Conservation (phyloP, 64 coral and sea anemone species). For the Montipora efflorescens region DNA sequence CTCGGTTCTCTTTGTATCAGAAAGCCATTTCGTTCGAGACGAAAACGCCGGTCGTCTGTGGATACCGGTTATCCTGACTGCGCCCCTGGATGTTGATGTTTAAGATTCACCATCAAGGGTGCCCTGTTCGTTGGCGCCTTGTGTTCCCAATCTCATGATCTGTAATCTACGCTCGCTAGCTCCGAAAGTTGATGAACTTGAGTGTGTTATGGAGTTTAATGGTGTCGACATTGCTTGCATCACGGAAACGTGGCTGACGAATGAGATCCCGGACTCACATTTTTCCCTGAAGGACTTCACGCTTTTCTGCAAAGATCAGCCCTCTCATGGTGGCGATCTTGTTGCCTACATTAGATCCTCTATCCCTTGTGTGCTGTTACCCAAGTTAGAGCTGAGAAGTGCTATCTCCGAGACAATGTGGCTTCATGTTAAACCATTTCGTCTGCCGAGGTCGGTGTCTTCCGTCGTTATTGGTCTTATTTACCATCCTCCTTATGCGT, state of each 20-base stretch:
- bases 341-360: not conserved
- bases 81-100: not conserved
- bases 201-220: too few species aligned
- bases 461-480: constrained; percentile 41
- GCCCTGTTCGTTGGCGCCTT: not conserved
- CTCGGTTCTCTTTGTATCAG: constrained; percentile 22
- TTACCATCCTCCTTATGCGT: constrained; percentile 41
- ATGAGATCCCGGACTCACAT: not conserved
- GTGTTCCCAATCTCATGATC: not conserved
- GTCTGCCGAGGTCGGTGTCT: constrained; percentile 48
- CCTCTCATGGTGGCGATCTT: not conserved
- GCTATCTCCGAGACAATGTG: constrained; percentile 34
- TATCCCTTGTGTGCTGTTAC: constrained; percentile 11
- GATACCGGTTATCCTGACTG: constrained; percentile 12
- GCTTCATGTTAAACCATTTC: constrained; percentile 48
- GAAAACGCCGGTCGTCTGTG: too few species aligned
- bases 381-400: not conserved
- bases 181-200: not conserved
- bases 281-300: not conserved
- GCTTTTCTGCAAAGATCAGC: not conserved
- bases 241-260: not conserved
- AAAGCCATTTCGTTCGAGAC: not conserved
- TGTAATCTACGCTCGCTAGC: constrained; percentile 6
- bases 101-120: not conserved
- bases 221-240: not conserved